Evolutionary conservation across 2,888 invertebrate genomes (phyloP), one percentile per base, ranked within the genome.

Genomic region (Acronicta aceris): DNA sequence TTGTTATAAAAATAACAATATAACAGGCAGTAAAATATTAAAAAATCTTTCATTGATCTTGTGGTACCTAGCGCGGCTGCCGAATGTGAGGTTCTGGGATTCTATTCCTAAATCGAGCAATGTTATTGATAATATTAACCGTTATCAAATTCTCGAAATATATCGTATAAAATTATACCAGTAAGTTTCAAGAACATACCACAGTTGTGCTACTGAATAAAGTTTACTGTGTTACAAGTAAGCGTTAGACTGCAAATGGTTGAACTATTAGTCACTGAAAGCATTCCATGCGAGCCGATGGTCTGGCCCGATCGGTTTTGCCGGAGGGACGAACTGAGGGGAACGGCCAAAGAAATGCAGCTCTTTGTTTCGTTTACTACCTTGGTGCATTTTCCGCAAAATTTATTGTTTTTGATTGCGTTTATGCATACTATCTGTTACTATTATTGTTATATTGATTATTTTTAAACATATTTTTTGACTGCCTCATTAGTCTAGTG

Each of bases 211-310:
- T 67, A 66, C 73, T 70, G 71, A 46, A 46, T 15, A 61, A 38
- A 27, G 36, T 54, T 70, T 30, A 52, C 57, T 64, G 56, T n/a
- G 36, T 15, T 74, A 81, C 78, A 68, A 75, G 81, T 81, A 83
- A 81, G 78, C 83, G 81, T 79, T 79, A 75, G 81, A 82, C 82
- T 79, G 78, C 81, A 81, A 86, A 86, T 88, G 82, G 81, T 84
- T 87, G 76, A 62, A 65, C 86, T 90, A 89, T 93, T 92, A 93
- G 89, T 93, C 93, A 93, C 89, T 89, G 89, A 88, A 89, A 89
- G 83, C 91, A 93, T 93, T 92, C 91, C 87, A 80, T 40, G 85
- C 85, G 84, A 84, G 85, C 90, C 91, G 81, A 88, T 88, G 85
- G 83, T 80, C 83, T 85, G 84, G 47, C 60, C 51, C 69, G 65